Base-by-base conservation (phyloP, 2,888 invertebrate species). In the Syritta pipiens region DNA sequence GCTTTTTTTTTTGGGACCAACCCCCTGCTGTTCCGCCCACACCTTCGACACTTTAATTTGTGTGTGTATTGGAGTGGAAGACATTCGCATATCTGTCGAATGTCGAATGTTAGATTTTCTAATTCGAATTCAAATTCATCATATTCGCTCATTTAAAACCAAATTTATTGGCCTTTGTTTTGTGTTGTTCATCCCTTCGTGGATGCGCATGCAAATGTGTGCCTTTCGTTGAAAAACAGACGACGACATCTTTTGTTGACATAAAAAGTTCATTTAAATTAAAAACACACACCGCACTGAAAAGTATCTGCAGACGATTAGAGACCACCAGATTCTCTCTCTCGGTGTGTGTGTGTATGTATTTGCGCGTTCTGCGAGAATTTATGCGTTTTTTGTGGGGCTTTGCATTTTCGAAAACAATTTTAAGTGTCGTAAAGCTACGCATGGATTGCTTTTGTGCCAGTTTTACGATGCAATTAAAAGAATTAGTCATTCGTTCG, bases 391-490 rank as follows among this genome's bases (percentile, higher is more conserved):
- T 35, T 22, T 14, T n/a, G n/a, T n/a, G n/a, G n/a, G n/a, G n/a
- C 7, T 53, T 46, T 35, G 59, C 42, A 51, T 68, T 68, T 55
- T 42, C 24, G 46, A 28, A 72, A 60, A 62, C 60, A 68, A 55
- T 62, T 68, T 62, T 68, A 62, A 75, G 68, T 68, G 60, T 68
- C 75, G 68, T 68, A 32, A 75, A 68, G 60, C 12, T 48, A 68
- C 53, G 68, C 53, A 68, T 68, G 53, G 68, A 55, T 68, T 55
- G 17, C 60, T 60, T 26, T 60, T 68, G 55, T 75, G 68, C 68
- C 60, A 75, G 60, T 60, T 75, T 75, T 49, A 75, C 28, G 68
- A 62, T 60, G 53, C 68, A 75, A 68, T 75, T 75, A 68, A 75
- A 75, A 60, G 75, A 62, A 48, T 68, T 60, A 68, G 75, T 75